Evolutionary conservation across 2,797 vertebrate genomes (phyloP).

Genomic region (Adrianichthys oophorus): DNA sequence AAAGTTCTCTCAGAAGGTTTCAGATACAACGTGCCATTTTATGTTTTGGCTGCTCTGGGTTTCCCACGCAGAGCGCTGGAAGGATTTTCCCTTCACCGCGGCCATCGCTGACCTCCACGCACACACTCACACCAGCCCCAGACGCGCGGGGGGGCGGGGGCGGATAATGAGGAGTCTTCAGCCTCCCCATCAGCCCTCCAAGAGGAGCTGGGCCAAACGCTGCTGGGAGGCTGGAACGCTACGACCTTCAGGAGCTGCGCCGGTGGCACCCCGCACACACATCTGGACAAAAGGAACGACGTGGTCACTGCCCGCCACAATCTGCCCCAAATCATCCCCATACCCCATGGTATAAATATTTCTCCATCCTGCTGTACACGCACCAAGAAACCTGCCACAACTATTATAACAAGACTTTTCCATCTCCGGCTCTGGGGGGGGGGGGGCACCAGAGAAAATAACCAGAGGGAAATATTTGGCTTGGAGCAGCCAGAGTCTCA

Average conservation of each 20-base stretch:
- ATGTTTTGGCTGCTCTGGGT: conserved; percentile 42
- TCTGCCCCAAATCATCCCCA: conserved; percentile 29
- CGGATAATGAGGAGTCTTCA: conserved; percentile 52
- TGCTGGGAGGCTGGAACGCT: conserved; percentile 45
- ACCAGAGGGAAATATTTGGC: conserved; percentile 75
- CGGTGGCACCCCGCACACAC: conserved; percentile 24
- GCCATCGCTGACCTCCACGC: conserved; percentile 48
- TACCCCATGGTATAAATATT: conserved; percentile 60
- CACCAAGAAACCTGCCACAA: conserved; percentile 49
- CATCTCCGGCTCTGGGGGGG: conserved; percentile 35
- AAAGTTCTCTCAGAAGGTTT: neutral
- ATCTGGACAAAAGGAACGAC: conserved; percentile 19
- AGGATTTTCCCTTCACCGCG: conserved; percentile 43
- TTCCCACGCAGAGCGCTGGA: conserved; percentile 45
- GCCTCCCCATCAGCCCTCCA: conserved; percentile 45
- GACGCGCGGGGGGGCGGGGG: conserved; percentile 14
- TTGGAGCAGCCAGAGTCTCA: conserved; percentile 74
- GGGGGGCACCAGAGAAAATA: conserved; percentile 50
- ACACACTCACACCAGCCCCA: conserved; percentile 2
- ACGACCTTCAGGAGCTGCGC: conserved; percentile 55
- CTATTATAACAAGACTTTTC: conserved; percentile 63
- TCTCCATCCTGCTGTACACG: conserved; percentile 53
- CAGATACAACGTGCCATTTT: conserved; percentile 13
- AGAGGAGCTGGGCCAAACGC: conserved; percentile 38
- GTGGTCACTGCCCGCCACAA: conserved; percentile 55